Conservation (phyloP, 64 coral and sea anemone species). For the Actinia equina region DNA sequence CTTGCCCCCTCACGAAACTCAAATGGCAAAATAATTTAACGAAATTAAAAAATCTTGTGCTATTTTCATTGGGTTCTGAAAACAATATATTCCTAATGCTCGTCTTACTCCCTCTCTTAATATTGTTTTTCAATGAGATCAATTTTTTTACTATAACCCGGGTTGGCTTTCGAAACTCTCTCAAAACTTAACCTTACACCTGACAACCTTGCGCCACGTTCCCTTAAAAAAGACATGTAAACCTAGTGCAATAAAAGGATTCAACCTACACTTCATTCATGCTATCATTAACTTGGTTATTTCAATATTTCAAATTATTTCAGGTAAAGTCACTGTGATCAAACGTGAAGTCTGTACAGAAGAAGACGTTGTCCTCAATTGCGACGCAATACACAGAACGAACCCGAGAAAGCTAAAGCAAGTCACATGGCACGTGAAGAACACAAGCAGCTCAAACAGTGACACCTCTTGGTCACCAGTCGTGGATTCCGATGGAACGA, state of each 20-base stretch:
- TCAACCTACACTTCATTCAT: background rate
- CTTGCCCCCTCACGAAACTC: no score
- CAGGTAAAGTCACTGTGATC: constrained; percentile 5
- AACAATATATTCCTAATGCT: no score
- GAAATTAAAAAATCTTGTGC: no score
- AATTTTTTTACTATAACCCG: no score
- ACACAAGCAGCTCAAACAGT: background rate
- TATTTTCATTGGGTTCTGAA: no score
- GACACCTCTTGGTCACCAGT: background rate
- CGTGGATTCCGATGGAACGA: background rate
- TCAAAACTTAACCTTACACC: no score
- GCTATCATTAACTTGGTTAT: background rate
- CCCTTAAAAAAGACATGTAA: no score
- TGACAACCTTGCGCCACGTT: no score
- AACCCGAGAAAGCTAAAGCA: background rate
- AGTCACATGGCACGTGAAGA: background rate
- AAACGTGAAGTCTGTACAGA: constrained; percentile 10
- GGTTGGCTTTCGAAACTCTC: no score
- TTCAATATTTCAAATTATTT: background rate
- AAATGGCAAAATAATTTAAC: no score
- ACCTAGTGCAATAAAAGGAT: background rate
- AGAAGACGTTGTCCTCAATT: constrained; percentile 7
- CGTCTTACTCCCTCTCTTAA: no score
- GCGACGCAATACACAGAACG: background rate
- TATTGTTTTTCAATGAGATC: no score